These are phyloP conservation scores for Cheilinus undulatus DNA, from an alignment of 2,113 vertebrate species.

Conservation along the genomic window DNA sequence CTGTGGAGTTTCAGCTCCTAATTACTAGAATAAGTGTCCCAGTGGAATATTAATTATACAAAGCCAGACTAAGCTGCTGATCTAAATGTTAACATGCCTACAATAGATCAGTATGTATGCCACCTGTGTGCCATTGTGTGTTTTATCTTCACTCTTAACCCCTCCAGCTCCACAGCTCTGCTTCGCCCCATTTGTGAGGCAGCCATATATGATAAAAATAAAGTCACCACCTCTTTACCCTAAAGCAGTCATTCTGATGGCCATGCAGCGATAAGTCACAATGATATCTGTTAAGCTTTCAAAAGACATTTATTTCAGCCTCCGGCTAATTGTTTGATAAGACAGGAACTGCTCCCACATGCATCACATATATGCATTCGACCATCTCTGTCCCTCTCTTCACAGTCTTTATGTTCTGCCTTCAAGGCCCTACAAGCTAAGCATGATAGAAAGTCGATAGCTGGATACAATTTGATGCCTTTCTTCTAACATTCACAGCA, in stretches of 20 bases:
- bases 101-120: slow-evolving; percentile 2
- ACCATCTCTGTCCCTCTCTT: neutral
- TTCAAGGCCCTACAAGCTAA: neutral
- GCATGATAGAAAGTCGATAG: neutral
- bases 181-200: neutral
- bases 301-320: slow-evolving; percentile 17
- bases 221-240: slow-evolving; percentile 12
- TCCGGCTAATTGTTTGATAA: slow-evolving; percentile 37
- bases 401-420: neutral
- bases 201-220: slow-evolving; percentile 21
- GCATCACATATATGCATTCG: neutral
- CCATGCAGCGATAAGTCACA: slow-evolving; percentile 10
- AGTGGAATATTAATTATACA: slow-evolving; percentile 72
- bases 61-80: slow-evolving; percentile 37
- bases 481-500: neutral
- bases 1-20: slow-evolving; percentile 64
- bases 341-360: neutral
- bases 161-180: neutral
- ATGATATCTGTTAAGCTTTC: slow-evolving; percentile 28
- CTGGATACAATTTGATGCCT: neutral
- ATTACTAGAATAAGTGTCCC: slow-evolving; percentile 65
- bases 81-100: slow-evolving; percentile 39
- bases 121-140: slow-evolving; percentile 2
- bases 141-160: slow-evolving; percentile 5
- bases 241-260: slow-evolving; percentile 11